Percentiles rank a stretch among this genome's conserved stretches.
phyloP scores from a whole-genome alignment of 2,888 invertebrate species.

The Amphipyra berbera region DNA sequence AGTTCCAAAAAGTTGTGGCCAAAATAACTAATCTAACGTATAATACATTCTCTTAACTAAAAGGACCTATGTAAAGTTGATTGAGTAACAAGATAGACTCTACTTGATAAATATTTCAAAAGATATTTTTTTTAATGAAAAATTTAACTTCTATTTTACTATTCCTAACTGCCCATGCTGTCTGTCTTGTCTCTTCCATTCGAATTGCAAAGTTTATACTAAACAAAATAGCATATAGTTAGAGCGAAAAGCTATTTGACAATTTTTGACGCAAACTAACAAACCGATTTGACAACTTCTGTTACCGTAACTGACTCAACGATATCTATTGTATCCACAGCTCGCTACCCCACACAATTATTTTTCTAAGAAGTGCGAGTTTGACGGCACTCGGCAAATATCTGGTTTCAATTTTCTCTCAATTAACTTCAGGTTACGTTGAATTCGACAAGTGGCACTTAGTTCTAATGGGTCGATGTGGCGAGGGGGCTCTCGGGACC shows the following conservation, averaged over 20 bases:
- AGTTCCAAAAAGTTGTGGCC: no score
- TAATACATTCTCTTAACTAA: no score
- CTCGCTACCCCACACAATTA: conserved; percentile 38
- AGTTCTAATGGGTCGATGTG: conserved; percentile 76
- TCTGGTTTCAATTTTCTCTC: conserved; percentile 81
- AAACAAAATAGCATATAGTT: no score
- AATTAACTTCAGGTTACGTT: conserved; percentile 82
- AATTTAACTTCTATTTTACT: no score
- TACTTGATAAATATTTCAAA: no score
- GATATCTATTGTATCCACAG: conserved; percentile 29
- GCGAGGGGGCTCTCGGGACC: conserved; percentile 60
- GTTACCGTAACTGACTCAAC: conserved; percentile 26
- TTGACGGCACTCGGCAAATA: conserved; percentile 69
- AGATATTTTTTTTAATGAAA: no score
- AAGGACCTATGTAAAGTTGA: no score
- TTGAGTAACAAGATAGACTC: no score
- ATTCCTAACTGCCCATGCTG: no score
- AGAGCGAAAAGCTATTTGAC: conserved; percentile 14
- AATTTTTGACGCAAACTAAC: conserved; percentile 20
- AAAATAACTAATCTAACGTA: no score
- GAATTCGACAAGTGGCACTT: conserved; percentile 80
- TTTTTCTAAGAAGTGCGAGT: conserved; percentile 58
- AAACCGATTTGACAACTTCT: conserved; percentile 26
- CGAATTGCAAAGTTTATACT: no score
- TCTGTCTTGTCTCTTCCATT: no score